Conservation (phyloP, 2,797 vertebrate genomes). For the Pteronotus mesoamericanus region DNA sequence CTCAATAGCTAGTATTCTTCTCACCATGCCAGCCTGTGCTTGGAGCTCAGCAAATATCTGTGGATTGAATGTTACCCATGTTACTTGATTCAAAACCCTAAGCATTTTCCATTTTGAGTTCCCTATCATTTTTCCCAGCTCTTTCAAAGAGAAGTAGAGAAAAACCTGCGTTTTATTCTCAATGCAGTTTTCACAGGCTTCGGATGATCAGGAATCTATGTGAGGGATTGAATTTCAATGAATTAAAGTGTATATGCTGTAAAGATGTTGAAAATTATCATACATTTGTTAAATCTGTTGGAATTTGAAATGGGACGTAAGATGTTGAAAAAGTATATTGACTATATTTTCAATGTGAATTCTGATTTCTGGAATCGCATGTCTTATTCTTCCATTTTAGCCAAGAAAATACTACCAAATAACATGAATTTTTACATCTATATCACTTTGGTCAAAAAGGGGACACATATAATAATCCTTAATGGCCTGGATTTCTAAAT, state of each 20-base stretch:
- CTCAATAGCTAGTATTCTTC: neutral
- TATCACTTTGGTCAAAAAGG: neutral
- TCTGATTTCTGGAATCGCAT: neutral
- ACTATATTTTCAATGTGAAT: neutral
- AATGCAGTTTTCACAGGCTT: neutral
- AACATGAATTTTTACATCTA: neutral
- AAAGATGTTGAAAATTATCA: neutral
- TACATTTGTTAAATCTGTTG: neutral
- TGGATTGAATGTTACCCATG: neutral
- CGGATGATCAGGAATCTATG: neutral
- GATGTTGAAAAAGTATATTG: neutral
- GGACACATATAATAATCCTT: neutral
- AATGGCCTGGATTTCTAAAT: neutral
- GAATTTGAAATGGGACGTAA: neutral
- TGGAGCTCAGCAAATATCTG: neutral
- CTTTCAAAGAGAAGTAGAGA: neutral
- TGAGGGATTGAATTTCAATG: neutral
- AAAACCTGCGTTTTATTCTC: neutral
- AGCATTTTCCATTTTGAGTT: neutral
- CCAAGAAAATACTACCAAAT: neutral
- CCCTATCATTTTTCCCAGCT: neutral
- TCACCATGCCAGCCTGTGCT: neutral
- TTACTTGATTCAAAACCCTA: neutral
- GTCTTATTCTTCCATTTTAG: neutral
- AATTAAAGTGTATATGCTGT: neutral